A percentile compares a stretch with the other conserved stretches of the same genome.
Conservation (phyloP, 2,113 vertebrate genomes). For the Rhinoderma darwinii region DNA sequence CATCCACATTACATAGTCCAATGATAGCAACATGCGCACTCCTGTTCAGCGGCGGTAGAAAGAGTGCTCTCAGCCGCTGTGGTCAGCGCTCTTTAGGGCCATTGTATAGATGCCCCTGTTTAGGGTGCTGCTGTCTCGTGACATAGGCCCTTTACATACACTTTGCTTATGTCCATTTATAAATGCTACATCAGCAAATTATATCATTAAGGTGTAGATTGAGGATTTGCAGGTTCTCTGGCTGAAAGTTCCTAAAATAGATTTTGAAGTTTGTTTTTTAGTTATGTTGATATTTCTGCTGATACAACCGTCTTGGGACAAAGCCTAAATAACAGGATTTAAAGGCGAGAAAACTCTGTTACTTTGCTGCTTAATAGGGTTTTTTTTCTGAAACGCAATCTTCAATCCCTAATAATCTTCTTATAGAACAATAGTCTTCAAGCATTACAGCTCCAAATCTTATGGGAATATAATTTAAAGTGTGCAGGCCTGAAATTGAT, state of each 20-base stretch:
- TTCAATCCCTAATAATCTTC: slow-evolving; percentile 49
- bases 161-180: neutral
- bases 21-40: no score
- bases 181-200: neutral
- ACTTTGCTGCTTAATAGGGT: slow-evolving; percentile 38
- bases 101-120: no score
- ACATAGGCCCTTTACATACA: neutral
- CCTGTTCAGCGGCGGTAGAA: no score
- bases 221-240: neutral
- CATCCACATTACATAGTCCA: no score
- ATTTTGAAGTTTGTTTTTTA: slow-evolving; percentile 44
- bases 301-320: slow-evolving; percentile 40
- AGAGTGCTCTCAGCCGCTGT: no score
- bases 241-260: slow-evolving; percentile 26
- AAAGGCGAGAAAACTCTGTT: slow-evolving; percentile 17
- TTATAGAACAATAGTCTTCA: slow-evolving; percentile 37
- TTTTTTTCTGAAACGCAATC: slow-evolving; percentile 35
- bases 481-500: slow-evolving; percentile 17
- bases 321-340: slow-evolving; percentile 41
- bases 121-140: no score
- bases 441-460: neutral
- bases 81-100: no score
- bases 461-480: slow-evolving; percentile 47
- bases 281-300: slow-evolving; percentile 41
- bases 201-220: neutral